Evolutionary conservation across 2,113 vertebrate species (phyloP).

Genomic region (Lophura nycthemera): DNA sequence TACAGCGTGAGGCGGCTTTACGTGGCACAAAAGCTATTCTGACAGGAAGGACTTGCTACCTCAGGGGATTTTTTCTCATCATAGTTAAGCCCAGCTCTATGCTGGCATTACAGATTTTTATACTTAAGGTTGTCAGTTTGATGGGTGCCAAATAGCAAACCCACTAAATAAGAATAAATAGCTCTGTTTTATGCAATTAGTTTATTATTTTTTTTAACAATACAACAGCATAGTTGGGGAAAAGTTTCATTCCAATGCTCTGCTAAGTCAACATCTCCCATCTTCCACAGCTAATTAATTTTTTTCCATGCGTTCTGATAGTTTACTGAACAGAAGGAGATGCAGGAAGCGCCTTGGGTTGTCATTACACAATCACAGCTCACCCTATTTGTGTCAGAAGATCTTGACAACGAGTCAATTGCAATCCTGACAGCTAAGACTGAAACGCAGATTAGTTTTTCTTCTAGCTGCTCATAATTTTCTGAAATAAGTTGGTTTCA

Average conservation of each 20-base stretch:
- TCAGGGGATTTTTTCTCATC: not conserved
- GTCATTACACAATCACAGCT: slow-evolving; percentile 15
- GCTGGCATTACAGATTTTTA: slow-evolving; percentile 25
- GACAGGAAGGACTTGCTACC: slow-evolving; percentile 6
- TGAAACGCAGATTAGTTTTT: not conserved
- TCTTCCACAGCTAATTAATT: slow-evolving; percentile 50
- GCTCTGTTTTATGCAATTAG: not conserved
- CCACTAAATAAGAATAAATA: slow-evolving; percentile 57
- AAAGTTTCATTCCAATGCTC: not conserved
- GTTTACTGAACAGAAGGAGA: slow-evolving; percentile 32
- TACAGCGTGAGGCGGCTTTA: not conserved
- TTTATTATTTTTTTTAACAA: not conserved
- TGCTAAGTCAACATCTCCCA: not conserved
- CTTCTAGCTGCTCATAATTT: not conserved
- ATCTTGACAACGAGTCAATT: slow-evolving; percentile 10
- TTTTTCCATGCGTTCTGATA: slow-evolving; percentile 13
- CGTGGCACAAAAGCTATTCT: not conserved
- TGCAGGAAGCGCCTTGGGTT: not conserved
- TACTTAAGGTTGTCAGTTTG: slow-evolving; percentile 19
- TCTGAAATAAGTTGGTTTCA: not conserved
- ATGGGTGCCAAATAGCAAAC: slow-evolving; percentile 46
- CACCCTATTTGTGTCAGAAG: not conserved
- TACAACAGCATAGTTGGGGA: not conserved
- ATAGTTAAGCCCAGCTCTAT: slow-evolving; percentile 56
- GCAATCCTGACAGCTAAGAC: slow-evolving; percentile 9